phyloP scores from a whole-genome alignment of 2,888 invertebrate genomes.

The Agonopterix heracliana region DNA sequence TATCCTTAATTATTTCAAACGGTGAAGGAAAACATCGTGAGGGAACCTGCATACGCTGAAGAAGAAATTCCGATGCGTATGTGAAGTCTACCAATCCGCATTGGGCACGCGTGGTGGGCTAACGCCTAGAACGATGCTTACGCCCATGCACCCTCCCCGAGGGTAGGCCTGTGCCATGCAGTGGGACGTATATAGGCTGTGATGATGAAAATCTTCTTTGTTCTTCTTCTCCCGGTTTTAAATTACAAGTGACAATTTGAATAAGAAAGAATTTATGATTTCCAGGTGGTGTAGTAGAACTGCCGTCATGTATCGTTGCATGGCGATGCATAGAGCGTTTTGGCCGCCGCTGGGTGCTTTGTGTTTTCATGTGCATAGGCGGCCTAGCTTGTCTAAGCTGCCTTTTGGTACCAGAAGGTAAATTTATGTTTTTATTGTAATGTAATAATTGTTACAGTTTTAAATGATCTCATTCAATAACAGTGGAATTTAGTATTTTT shows the following conservation, averaged over 20 bases:
- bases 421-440: slow-evolving; percentile 10
- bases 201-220: too few species aligned
- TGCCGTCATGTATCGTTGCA: slow-evolving; percentile 79
- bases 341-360: slow-evolving; percentile 80
- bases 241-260: too few species aligned
- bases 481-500: background rate
- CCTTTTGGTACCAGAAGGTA: slow-evolving; percentile 80
- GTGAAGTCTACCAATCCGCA: too few species aligned
- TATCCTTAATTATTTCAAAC: background rate
- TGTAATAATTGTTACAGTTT: background rate
- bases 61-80: too few species aligned
- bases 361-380: slow-evolving; percentile 78
- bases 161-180: too few species aligned
- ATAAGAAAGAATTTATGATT: slow-evolving; percentile 6
- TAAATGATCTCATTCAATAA: background rate
- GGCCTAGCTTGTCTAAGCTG: slow-evolving; percentile 80
- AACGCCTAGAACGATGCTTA: too few species aligned
- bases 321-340: slow-evolving; percentile 80
- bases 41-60: too few species aligned
- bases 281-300: slow-evolving; percentile 78
- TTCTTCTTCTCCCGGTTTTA: too few species aligned
- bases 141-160: too few species aligned
- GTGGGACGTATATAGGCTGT: too few species aligned
- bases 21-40: too few species aligned
- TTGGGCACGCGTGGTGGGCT: too few species aligned